Base-by-base conservation (phyloP, 2,113 vertebrate genomes). In the Saccopteryx bilineata region DNA sequence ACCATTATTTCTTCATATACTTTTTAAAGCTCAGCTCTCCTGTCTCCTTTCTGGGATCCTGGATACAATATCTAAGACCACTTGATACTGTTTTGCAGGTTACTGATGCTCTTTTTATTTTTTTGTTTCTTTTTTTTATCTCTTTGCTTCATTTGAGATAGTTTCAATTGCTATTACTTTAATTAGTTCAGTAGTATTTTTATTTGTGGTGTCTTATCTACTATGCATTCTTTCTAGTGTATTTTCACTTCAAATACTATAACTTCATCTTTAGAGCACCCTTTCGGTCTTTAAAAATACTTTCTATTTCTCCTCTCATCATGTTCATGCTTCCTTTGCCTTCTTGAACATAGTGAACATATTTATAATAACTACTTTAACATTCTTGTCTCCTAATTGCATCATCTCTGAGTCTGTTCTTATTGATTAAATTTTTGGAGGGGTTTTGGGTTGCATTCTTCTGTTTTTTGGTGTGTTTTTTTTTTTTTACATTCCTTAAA, bases 121-220 rank as follows among this genome's bases (percentile, higher is more conserved):
- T 31, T 76, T 75, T 48, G 39, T 80, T 80, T 90, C 8, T 80
- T 14, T 2, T 74, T 69, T 52, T 94, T 66, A 1, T 68, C 15
- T 71, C n/a, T 72, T 54, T 81, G 23, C 21, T 84, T 92, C 39
- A 86, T 69, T 96, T 93, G 71, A 54, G 6, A 56, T 72, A 48
- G 68, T 90, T 90, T 95, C 60, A 75, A 9, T 86, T 75, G 63
- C 63, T 90, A 5, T 72, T 9, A 91, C 65, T 96, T 63, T 94
- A 61, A 50, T 82, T 94, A 50, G 12, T 72, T 92, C 33, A 82
- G 3, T 71, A 10, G 31, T 76, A 11, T 90, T 96, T 92, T 96
- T n/a, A 74, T 79, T 69, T 92, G 24, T 93, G 66, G 24, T 81
- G 9, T 78, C 60, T 96, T 39, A 69, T 84, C 10, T 83, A 68